phyloP scores from a whole-genome alignment of 2,113 vertebrate species.

The Anser brachyrhynchus region DNA sequence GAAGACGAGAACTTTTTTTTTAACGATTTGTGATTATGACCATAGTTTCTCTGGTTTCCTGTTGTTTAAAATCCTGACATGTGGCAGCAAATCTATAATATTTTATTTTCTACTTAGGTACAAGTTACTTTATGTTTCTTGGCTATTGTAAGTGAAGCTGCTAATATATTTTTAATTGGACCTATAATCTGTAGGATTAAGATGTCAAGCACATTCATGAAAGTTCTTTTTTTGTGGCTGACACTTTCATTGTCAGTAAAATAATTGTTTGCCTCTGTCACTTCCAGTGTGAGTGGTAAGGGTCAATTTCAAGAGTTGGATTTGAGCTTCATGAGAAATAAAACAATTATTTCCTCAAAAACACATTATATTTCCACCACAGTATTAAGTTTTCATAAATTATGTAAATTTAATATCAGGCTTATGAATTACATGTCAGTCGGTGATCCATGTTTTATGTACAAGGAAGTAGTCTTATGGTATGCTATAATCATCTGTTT shows the following conservation, averaged over 20 bases:
- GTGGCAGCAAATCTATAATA: background rate
- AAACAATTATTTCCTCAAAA: slow-evolving; percentile 36
- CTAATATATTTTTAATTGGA: background rate
- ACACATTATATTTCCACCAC: slow-evolving; percentile 9
- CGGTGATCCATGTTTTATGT: background rate
- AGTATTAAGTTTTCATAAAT: slow-evolving; percentile 35
- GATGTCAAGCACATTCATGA: background rate
- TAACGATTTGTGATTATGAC: background rate
- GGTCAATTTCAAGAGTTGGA: slow-evolving; percentile 19
- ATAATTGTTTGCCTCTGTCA: slow-evolving; percentile 2
- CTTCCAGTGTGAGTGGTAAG: slow-evolving; percentile 26
- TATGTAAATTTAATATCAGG: background rate
- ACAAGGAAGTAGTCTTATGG: background rate
- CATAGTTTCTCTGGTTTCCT: background rate
- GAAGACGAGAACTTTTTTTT: background rate
- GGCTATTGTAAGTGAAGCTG: background rate
- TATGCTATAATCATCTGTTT: background rate
- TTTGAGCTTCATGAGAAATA: slow-evolving; percentile 21
- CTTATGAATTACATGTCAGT: background rate
- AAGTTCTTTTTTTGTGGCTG: background rate
- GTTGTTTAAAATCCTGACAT: background rate
- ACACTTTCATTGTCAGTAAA: slow-evolving; percentile 34
- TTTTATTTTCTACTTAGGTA: background rate
- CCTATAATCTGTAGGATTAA: background rate
- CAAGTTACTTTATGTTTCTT: background rate